These are phyloP conservation scores for Philonicus albiceps DNA, from an alignment of 2,888 invertebrate species.

Conservation along the genomic window DNA sequence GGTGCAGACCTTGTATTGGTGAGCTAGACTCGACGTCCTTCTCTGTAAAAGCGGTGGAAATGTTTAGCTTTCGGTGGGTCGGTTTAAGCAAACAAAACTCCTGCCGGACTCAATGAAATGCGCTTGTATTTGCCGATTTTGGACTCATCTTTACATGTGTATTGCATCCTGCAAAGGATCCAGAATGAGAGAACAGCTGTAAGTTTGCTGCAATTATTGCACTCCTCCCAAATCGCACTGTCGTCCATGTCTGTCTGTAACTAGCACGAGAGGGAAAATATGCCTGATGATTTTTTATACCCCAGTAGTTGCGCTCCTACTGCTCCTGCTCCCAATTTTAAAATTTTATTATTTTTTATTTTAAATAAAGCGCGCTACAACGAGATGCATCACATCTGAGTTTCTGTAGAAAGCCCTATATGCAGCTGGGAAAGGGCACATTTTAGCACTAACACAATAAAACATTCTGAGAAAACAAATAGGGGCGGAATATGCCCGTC, in stretches of 20 bases:
- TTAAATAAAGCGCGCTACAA: background rate
- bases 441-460: background rate
- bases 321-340: background rate
- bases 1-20: background rate
- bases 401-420: background rate
- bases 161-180: background rate
- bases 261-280: background rate
- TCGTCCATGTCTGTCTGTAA: background rate
- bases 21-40: slow-evolving; percentile 1
- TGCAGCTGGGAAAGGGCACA: background rate
- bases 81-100: slow-evolving; percentile 6
- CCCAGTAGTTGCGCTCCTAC: background rate
- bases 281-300: background rate
- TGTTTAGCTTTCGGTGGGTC: slow-evolving; percentile 16
- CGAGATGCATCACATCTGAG: background rate
- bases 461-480: background rate
- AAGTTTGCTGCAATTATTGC: slow-evolving; percentile 32
- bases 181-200: slow-evolving; percentile 10
- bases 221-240: slow-evolving; percentile 27
- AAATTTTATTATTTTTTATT: background rate
- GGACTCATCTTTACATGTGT: background rate
- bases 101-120: background rate
- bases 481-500: background rate
- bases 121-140: background rate
- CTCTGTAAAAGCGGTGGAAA: background rate